Evolutionary conservation across 2,113 vertebrate genomes (phyloP).

Genomic region (Penelope pileata): DNA sequence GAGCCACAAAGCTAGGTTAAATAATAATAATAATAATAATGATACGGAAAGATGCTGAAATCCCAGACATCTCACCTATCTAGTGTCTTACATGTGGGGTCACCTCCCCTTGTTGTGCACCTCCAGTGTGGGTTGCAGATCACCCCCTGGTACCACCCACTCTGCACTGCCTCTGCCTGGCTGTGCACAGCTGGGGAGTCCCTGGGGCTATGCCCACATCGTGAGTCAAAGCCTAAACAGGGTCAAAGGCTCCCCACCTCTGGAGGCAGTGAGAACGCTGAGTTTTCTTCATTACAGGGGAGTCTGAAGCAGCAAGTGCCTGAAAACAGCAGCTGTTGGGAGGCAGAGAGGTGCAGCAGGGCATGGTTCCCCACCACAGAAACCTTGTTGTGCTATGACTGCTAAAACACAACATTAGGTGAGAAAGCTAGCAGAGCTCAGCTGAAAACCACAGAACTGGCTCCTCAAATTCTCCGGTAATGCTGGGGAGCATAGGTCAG

Average conservation of each 20-base stretch:
- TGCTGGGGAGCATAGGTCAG: neutral
- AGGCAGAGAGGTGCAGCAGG: neutral
- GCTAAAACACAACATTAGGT: neutral
- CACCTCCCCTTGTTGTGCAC: neutral
- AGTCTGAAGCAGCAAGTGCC: neutral
- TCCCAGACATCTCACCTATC: neutral
- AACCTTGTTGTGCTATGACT: neutral
- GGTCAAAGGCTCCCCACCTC: neutral
- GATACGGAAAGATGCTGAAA: neutral
- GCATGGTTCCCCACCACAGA: neutral
- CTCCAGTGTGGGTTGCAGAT: accelerated
- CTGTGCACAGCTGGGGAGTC: neutral
- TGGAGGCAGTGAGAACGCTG: neutral
- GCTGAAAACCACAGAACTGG: neutral
- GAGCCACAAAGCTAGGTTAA: neutral
- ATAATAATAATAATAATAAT: no score
- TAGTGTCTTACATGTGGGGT: neutral
- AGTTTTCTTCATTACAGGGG: neutral
- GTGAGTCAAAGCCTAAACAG: neutral
- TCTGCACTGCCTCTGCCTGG: neutral
- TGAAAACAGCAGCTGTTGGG: neutral
- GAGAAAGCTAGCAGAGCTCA: neutral
- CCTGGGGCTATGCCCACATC: neutral
- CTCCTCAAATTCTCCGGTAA: no score
- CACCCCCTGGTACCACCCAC: accelerated